Evolutionary conservation across 1,140 invertebrate genomes (phyloP), one percentile per base, ranked within the genome.

Genomic region (Branchinecta lynchi): DNA sequence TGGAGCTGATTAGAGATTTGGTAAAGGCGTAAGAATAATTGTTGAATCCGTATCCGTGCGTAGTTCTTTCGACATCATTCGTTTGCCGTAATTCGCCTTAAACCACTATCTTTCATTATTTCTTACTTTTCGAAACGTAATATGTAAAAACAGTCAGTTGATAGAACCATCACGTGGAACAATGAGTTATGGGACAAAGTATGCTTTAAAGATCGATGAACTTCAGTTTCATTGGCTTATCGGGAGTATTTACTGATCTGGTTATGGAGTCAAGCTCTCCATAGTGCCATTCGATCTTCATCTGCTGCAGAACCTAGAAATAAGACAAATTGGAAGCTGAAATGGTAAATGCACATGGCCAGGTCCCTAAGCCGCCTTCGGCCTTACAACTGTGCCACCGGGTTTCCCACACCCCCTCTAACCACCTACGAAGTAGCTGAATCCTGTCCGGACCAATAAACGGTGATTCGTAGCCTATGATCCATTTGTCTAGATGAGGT

Each of bases 171-270:
- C 32, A 32, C 5, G 5, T 32, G 32, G 32, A 32, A 32, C 32
- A 32, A 32, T 32, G 32, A 32, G 1, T 32, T 3, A 32, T 32
- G 32, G 5, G 32, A 32, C 32, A 32, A 32, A 32, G 32, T 32
- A 32, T 32, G 32, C 32, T 3, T 32, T 60, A 60, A 12, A 60
- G 17, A 6, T 70, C 70, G 17, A 65, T 77, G 74, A 87, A 85
- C 43, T 74, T 78, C 46, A 91, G 77, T 65, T 80, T 78, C n/a
- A 92, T 80, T 12, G 88, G 85, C 72, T 81, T 77, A 78, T 90
- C 84, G 0, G 90, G 90, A 75, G 87, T 86, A 74, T 76, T 76
- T 66, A 76, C 74, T 15, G 74, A 65, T 65, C 75, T 71, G 45
- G 74, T 76, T 7, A 73, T 20, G 70, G 72, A 75, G 43, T 72